phyloP scores from a whole-genome alignment of 2,113 vertebrate genomes.

The Amphilophus citrinellus region DNA sequence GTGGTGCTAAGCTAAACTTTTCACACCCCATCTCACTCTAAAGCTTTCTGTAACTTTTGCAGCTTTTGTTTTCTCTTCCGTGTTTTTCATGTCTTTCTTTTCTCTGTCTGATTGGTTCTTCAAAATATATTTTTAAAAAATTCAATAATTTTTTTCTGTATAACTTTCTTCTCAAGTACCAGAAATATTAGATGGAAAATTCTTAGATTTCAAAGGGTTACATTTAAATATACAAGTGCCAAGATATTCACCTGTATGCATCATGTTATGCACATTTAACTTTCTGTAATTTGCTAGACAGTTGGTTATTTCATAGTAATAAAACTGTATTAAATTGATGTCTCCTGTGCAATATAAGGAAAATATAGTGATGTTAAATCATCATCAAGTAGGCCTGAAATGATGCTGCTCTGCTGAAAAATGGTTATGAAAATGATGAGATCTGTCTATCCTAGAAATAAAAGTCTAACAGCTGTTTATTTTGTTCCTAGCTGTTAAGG shows the following conservation, averaged over 20 bases:
- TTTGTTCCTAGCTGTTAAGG: neutral
- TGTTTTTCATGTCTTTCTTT: slow-evolving; percentile 58
- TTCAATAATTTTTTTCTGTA: neutral
- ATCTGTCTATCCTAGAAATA: neutral
- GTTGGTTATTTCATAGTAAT: neutral
- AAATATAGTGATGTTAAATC: neutral
- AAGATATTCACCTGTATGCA: neutral
- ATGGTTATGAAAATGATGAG: neutral
- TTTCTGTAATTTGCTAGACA: slow-evolving; percentile 1
- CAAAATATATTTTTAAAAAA: neutral
- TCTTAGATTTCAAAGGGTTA: slow-evolving; percentile 11
- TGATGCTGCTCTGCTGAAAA: neutral
- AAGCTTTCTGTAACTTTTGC: slow-evolving; percentile 66
- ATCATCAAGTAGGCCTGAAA: neutral
- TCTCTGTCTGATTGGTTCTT: slow-evolving; percentile 53
- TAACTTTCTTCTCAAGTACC: neutral
- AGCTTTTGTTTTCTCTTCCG: slow-evolving; percentile 64
- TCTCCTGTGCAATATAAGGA: neutral
- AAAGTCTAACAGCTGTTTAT: neutral
- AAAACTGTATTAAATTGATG: neutral
- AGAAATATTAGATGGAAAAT: neutral
- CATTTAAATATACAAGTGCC: slow-evolving; percentile 17
- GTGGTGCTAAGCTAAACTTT: slow-evolving; percentile 66
- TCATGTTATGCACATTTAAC: neutral
- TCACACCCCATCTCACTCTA: slow-evolving; percentile 62